Conservation (phyloP, 2,888 invertebrate species). For the Hydrotaea cyrtoneurina region DNA sequence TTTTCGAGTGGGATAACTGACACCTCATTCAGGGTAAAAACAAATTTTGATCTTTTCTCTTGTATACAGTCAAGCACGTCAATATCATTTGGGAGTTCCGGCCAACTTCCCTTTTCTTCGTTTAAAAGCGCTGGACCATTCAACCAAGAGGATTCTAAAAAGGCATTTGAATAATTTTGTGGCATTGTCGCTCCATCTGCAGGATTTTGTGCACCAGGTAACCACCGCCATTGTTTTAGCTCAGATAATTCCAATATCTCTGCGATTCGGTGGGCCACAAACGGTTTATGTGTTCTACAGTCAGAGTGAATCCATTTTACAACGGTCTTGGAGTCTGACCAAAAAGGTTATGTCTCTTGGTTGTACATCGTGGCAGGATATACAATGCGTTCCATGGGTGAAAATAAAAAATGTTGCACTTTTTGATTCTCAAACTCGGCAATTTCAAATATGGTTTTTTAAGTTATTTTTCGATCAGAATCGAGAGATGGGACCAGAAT, state of each 20-base stretch:
- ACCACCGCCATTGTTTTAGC: constrained; percentile 54
- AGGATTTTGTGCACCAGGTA: constrained; percentile 57
- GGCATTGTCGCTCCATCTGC: constrained; percentile 51
- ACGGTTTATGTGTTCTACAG: constrained; percentile 48
- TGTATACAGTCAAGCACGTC: background rate
- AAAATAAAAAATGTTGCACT: too few relatives aligned
- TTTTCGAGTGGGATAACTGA: constrained; percentile 34
- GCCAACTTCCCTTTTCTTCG: background rate
- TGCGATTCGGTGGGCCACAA: constrained; percentile 58
- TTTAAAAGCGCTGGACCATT: too few relatives aligned
- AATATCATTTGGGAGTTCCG: constrained; percentile 24
- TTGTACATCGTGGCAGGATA: too few relatives aligned
- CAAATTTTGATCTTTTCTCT: constrained; percentile 31
- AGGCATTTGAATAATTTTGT: background rate
- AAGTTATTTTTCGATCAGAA: too few relatives aligned
- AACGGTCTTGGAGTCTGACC: too few relatives aligned
- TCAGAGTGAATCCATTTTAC: too few relatives aligned
- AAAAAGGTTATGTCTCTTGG: too few relatives aligned
- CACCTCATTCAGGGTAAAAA: background rate
- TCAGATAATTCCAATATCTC: constrained; percentile 58
- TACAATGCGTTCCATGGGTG: too few relatives aligned
- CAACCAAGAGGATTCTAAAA: background rate
- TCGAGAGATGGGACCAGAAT: too few relatives aligned
- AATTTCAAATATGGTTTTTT: too few relatives aligned
- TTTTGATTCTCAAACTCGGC: too few relatives aligned